Evolutionary conservation across 2,888 invertebrate genomes (phyloP).

Genomic region (Agriopis aurantiaria): DNA sequence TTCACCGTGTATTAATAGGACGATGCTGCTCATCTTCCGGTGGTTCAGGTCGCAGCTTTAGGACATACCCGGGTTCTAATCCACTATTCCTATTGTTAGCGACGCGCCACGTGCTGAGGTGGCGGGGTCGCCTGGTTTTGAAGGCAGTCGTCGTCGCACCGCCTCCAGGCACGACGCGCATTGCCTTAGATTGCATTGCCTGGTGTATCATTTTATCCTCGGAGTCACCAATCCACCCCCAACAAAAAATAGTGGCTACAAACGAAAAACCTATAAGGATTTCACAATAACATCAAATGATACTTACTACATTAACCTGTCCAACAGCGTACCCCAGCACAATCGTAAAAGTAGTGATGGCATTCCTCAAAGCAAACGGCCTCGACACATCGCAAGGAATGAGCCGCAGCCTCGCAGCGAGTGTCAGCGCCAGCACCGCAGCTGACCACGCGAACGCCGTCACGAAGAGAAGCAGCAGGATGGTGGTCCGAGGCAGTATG

Average conservation of each 20-base stretch:
- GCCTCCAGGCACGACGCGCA: too few relatives aligned
- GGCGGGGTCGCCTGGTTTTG: too few relatives aligned
- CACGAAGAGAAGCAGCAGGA: constrained; percentile 93
- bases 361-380: constrained; percentile 93
- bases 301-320: constrained; percentile 96
- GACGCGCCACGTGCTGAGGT: too few relatives aligned
- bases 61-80: too few relatives aligned
- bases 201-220: too few relatives aligned
- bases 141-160: too few relatives aligned
- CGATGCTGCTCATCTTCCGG: too few relatives aligned
- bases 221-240: too few relatives aligned
- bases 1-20: too few relatives aligned
- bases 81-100: too few relatives aligned
- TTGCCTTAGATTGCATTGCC: too few relatives aligned
- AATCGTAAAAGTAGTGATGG: constrained; percentile 95
- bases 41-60: too few relatives aligned
- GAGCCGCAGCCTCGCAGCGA: constrained; percentile 93
- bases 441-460: constrained; percentile 97
- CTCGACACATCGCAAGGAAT: constrained; percentile 95
- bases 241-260: neutral
- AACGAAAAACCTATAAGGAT: neutral
- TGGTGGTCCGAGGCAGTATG: constrained; percentile 93
- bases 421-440: constrained; percentile 92
- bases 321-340: constrained; percentile 95
- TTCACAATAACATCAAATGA: neutral